phyloP scores from a whole-genome alignment of 2,113 vertebrate genomes.

The Lynx canadensis region DNA sequence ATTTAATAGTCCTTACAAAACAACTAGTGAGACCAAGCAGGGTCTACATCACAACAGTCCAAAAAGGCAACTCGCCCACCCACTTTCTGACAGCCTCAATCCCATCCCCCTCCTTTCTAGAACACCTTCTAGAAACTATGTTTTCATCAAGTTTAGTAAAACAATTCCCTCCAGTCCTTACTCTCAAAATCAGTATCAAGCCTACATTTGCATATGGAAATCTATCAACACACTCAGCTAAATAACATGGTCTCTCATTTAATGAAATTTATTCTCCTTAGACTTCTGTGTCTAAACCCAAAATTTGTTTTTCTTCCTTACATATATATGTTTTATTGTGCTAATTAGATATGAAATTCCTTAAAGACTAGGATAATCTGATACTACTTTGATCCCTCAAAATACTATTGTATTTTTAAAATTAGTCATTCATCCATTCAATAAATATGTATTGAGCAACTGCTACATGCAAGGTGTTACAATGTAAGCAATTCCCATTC shows the following conservation, averaged over 20 bases:
- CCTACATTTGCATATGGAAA: not conserved
- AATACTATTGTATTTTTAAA: not conserved
- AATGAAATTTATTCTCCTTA: not conserved
- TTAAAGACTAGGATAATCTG: not conserved
- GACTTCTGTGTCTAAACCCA: not conserved
- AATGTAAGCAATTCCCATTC: not conserved
- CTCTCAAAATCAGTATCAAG: not conserved
- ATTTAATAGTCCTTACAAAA: not conserved
- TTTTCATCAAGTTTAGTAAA: not conserved
- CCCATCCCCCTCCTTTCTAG: not conserved
- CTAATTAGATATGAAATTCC: not conserved
- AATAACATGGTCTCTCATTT: not conserved
- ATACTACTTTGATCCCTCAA: not conserved
- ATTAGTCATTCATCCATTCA: constrained; percentile 6
- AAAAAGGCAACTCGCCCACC: not conserved
- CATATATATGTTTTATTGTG: not conserved
- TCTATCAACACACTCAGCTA: not conserved
- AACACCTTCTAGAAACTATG: not conserved
- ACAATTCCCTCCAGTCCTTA: not conserved
- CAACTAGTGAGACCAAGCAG: not conserved
- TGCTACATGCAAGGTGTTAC: not conserved
- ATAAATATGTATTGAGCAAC: not conserved
- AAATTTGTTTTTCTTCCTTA: not conserved
- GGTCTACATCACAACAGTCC: not conserved
- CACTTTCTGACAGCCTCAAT: fast-evolving